A percentile compares a stretch with the other conserved stretches of the same genome.
Evolutionary conservation across 2,888 invertebrate species (phyloP).

Genomic region (Chymomyza procnemis): DNA sequence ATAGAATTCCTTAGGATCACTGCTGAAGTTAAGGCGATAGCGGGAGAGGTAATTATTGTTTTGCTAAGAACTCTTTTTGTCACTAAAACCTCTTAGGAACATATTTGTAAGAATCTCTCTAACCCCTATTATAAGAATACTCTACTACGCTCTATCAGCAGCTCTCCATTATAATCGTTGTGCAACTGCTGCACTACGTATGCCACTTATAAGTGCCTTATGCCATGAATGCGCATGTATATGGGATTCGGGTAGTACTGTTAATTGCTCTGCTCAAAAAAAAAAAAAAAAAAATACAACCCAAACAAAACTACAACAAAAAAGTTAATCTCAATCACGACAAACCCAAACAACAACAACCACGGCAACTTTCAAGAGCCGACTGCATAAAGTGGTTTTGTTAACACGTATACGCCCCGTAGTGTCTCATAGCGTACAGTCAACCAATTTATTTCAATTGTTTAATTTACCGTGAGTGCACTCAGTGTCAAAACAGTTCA

Average conservation of each 20-base stretch:
- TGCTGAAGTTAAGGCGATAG: no score
- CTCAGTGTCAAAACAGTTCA: slow-evolving; percentile 60
- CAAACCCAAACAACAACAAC: slow-evolving; percentile 4
- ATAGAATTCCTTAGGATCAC: no score
- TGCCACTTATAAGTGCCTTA: background rate
- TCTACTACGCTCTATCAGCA: background rate
- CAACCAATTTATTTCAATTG: slow-evolving; percentile 22
- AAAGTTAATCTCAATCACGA: background rate
- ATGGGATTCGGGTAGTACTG: background rate
- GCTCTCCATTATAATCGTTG: slow-evolving; percentile 33
- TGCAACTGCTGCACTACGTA: slow-evolving; percentile 2
- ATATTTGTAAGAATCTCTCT: no score
- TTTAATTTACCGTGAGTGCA: slow-evolving; percentile 35
- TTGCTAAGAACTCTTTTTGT: no score
- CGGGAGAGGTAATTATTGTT: no score
- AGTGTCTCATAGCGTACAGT: slow-evolving; percentile 5
- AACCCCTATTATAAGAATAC: no score
- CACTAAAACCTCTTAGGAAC: no score
- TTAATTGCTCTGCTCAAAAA: slow-evolving; percentile 33
- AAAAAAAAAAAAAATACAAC: no score
- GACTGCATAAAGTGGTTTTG: slow-evolving; percentile 42
- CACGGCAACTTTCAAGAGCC: slow-evolving; percentile 18
- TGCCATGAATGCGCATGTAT: slow-evolving; percentile 1
- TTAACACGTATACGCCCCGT: slow-evolving; percentile 34
- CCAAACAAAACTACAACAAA: background rate